Base-by-base conservation (phyloP, 2,113 vertebrate species). In the Pipa parva region DNA sequence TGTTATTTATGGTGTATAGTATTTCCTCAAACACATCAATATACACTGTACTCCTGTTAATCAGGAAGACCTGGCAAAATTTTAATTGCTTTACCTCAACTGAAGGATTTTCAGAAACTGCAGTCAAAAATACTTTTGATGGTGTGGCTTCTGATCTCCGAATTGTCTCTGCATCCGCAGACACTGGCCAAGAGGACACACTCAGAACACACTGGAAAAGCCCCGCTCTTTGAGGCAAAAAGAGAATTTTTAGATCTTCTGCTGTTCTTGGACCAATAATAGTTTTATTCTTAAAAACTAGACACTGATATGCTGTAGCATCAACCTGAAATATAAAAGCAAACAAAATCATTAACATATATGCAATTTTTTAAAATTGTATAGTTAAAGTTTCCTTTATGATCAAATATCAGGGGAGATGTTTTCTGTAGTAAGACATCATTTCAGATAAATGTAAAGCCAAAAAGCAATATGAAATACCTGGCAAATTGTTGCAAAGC, bases 281-380 rank as follows among this genome's bases (percentile, higher is more conserved):
- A 0, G 90, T 88, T 85, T 92, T 96, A 79, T 92, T 97, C 80
- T 97, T 98, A 74, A 99, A 92, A 52, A 97, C 91, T 26, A 98
- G 77, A 77, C 92, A 97, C n/a, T 89, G 93, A 27, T 91, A 90
- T 22, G 90, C 88, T 45, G 85, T 71, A 67, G 81, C 79, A 27
- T 95, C 93, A 78, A 96, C 79, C 97, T 91, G 78, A 71, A 78
- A 74, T 69, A 74, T 46, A 54, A 15, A 70, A 57, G 56, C 45
- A 31, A 3, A 54, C 12, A 3, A 11, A 7, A 18, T 13, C 42
- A 18, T 20, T 48, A 48, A 46, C n/a, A n/a, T n/a, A n/a, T n/a
- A n/a, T n/a, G n/a, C n/a, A n/a, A n/a, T n/a, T n/a, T n/a, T n/a
- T n/a, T n/a, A n/a, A n/a, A n/a, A n/a, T n/a, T n/a, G n/a, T n/a